Evolutionary conservation across 2,888 invertebrate genomes (phyloP).

Genomic region (Lissocephala sabroskyi): DNA sequence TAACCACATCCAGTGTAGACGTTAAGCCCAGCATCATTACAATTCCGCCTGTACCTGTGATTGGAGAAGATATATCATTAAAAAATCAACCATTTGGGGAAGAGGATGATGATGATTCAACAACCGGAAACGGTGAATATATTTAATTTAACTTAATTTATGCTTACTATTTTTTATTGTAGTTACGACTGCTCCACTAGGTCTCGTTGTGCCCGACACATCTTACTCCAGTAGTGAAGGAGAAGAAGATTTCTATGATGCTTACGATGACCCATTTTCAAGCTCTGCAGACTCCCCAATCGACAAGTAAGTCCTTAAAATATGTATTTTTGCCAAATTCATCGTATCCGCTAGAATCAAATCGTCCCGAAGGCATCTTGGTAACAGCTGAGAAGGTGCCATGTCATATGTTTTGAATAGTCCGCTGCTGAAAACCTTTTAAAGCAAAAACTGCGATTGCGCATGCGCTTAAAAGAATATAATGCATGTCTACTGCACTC

Average conservation of each 20-base stretch:
- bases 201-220: constrained; percentile 84
- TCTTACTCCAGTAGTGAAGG: constrained; percentile 99
- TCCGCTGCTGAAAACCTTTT: no score
- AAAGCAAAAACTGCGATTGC: no score
- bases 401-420: no score
- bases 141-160: no score
- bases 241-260: constrained; percentile 96
- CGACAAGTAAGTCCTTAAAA: constrained; percentile 67
- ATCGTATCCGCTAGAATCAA: no score
- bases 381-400: no score
- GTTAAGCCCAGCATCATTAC: constrained; percentile 7
- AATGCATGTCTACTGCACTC: no score
- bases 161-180: no score
- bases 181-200: constrained; percentile 68
- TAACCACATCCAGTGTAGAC: constrained; percentile 6
- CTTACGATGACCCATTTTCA: constrained; percentile 81
- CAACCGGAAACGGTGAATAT: constrained; percentile 64
- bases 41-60: constrained; percentile 1
- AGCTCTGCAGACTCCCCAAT: constrained; percentile 72
- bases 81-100: constrained; percentile 42
- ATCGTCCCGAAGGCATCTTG: no score
- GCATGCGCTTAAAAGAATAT: no score
- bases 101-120: constrained; percentile 67
- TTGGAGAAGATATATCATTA: constrained; percentile 2
- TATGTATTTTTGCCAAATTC: no score